Conservation (phyloP, 1,140 invertebrate species). For the Caenorhabditis tropicalis region DNA sequence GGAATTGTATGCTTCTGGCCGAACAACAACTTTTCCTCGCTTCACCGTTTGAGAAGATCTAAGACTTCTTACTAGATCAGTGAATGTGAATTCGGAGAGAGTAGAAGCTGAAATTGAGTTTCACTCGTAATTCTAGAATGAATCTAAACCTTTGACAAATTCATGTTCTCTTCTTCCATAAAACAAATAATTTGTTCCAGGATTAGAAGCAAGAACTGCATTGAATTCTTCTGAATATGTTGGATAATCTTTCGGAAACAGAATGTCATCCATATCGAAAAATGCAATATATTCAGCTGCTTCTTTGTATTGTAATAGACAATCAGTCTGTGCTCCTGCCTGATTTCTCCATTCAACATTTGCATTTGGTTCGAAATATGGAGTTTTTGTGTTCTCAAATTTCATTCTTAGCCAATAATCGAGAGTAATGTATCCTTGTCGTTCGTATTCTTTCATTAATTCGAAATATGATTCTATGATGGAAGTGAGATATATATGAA, state of each 20-base stretch:
- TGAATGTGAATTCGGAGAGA: background rate
- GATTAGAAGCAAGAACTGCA: background rate
- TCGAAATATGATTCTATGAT: constrained; percentile 14
- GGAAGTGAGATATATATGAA: constrained; percentile 24
- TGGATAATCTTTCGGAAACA: background rate
- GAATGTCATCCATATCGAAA: constrained; percentile 27
- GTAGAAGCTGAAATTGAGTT: background rate
- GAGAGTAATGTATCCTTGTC: background rate
- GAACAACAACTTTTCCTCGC: background rate
- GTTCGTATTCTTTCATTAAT: constrained; percentile 4
- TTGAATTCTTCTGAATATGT: constrained; percentile 3
- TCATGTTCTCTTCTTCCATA: constrained; percentile 26
- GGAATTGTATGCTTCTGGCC: background rate
- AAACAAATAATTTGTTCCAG: background rate
- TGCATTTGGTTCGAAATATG: background rate
- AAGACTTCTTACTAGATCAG: background rate
- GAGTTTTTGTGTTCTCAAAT: background rate
- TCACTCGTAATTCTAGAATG: background rate
- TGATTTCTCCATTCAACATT: constrained; percentile 20
- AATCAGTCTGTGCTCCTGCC: constrained; percentile 28
- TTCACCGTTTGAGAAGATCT: background rate
- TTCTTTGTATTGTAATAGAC: constrained; percentile 17
- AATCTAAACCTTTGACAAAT: background rate
- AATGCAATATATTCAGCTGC: constrained; percentile 31
- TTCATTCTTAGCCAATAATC: constrained; percentile 30